phyloP scores from a whole-genome alignment of 2,888 invertebrate species.

The Caenorhabditis plicata region DNA sequence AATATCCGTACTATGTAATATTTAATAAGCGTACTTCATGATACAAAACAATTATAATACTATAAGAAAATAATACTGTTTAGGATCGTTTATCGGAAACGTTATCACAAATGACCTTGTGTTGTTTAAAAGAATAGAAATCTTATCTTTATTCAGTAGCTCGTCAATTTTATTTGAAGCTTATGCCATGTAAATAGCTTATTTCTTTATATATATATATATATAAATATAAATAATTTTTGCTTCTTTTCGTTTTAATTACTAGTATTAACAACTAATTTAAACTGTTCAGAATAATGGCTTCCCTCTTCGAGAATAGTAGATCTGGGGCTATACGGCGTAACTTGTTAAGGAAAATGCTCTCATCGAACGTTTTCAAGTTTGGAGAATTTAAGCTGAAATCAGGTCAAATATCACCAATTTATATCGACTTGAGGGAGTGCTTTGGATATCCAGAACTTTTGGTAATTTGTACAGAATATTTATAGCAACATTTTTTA shows the following conservation, averaged over 20 bases:
- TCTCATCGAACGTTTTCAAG: constrained; percentile 75
- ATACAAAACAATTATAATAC: too few species aligned
- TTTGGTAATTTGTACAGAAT: constrained; percentile 72
- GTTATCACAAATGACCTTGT: too few species aligned
- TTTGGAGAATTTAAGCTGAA: constrained; percentile 91
- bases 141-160: too few species aligned
- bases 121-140: too few species aligned
- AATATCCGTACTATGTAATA: too few species aligned
- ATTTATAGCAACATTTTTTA: neutral
- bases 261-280: neutral
- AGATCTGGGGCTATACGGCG: constrained; percentile 23
- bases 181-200: too few species aligned
- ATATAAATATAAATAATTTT: too few species aligned
- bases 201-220: too few species aligned
- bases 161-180: too few species aligned
- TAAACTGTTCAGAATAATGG: constrained; percentile 14
- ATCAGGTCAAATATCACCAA: constrained; percentile 85
- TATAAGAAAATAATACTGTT: too few species aligned
- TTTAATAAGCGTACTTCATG: too few species aligned
- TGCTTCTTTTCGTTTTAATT: neutral
- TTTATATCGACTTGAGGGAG: constrained; percentile 91
- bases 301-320: constrained; percentile 19
- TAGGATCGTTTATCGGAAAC: too few species aligned
- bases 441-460: constrained; percentile 86
- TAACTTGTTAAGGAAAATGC: constrained; percentile 38